A percentile compares a stretch with the other conserved stretches of the same genome.
Evolutionary conservation across 2,797 vertebrate genomes (phyloP).

Genomic region (Myiotriccus ornatus): DNA sequence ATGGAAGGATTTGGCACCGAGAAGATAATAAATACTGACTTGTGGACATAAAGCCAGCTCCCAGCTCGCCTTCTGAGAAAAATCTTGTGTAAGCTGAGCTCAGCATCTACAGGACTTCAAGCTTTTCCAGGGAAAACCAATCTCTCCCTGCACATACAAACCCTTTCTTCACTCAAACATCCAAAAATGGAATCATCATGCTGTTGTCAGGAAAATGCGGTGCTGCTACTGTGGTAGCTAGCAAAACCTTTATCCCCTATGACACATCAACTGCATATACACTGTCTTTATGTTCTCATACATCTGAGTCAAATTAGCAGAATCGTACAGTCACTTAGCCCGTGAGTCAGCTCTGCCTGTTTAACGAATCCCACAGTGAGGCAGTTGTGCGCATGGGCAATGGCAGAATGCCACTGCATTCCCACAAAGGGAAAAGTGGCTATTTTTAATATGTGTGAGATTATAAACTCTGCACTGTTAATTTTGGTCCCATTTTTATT

Average conservation of each 20-base stretch:
- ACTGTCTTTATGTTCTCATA: not conserved
- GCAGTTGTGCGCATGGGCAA: not conserved
- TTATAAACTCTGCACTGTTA: not conserved
- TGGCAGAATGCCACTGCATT: not conserved
- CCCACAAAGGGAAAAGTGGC: conserved; percentile 13
- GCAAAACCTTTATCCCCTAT: not conserved
- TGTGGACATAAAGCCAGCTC: not conserved
- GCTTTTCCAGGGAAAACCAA: conserved; percentile 60
- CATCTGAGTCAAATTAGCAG: not conserved
- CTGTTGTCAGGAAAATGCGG: not conserved
- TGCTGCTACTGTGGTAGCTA: not conserved
- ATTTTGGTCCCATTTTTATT: not conserved
- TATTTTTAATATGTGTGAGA: conserved; percentile 3
- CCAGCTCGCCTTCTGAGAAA: conserved; percentile 52
- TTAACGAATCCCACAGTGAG: not conserved
- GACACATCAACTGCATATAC: not conserved
- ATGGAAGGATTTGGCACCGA: not conserved
- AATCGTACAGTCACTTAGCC: not conserved
- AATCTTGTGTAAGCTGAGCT: conserved; percentile 54
- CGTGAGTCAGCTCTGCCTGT: not conserved
- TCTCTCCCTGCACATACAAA: conserved; percentile 46
- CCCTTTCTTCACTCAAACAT: conserved; percentile 48
- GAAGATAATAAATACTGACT: not conserved
- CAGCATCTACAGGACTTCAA: conserved; percentile 24
- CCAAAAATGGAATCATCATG: not conserved